phyloP scores from a whole-genome alignment of 1,140 invertebrate species.

The Ostrea edulis region DNA sequence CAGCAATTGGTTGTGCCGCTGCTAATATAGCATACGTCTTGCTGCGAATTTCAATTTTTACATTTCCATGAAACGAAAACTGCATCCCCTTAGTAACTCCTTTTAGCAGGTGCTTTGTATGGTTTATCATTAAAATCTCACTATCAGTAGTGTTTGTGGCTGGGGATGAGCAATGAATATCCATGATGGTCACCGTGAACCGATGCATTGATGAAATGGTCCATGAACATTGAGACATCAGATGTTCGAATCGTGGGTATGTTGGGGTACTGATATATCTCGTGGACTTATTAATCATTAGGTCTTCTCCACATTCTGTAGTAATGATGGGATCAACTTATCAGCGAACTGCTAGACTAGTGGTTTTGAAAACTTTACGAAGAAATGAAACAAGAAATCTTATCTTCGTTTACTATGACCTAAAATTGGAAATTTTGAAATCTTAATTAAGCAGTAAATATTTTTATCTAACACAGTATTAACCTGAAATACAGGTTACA shows the following conservation, averaged over 20 bases:
- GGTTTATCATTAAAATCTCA: background rate
- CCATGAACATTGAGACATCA: background rate
- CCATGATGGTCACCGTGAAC: background rate
- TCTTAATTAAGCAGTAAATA: too few species aligned
- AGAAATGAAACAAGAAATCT: background rate
- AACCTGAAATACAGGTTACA: background rate
- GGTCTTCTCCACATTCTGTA: background rate
- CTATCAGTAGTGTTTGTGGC: background rate
- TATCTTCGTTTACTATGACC: background rate
- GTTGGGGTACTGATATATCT: background rate
- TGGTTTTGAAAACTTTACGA: background rate
- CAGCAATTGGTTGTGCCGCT: background rate
- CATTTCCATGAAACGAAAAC: background rate
- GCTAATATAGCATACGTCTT: background rate
- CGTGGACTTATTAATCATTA: background rate
- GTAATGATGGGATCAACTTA: background rate
- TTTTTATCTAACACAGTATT: too few species aligned
- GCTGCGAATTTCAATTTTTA: background rate
- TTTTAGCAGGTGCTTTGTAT: background rate
- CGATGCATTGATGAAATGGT: background rate
- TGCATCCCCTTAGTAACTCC: background rate
- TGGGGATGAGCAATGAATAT: background rate
- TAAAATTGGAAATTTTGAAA: too few species aligned
- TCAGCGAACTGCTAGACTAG: too few species aligned
- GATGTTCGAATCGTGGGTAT: background rate